These are phyloP conservation scores for Horisme vitalbata DNA, from an alignment of 2,888 invertebrate species.

Conservation along the genomic window DNA sequence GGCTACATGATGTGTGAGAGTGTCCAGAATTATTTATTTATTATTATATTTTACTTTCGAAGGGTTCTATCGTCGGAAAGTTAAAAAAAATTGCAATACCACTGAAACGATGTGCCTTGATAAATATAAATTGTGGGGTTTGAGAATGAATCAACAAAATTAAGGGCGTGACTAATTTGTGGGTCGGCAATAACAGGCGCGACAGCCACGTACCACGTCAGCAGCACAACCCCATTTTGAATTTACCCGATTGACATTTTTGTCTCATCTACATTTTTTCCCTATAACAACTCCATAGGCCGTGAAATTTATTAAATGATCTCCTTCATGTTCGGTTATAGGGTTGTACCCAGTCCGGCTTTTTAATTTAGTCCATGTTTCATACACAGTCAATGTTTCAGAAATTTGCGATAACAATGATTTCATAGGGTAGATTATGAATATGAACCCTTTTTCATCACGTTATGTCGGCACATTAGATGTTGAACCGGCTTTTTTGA, in stretches of 20 bases:
- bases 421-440: too few relatives aligned
- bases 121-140: slow-evolving; percentile 17
- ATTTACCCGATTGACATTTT: slow-evolving; percentile 68
- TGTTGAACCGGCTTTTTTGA: too few relatives aligned
- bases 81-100: too few relatives aligned
- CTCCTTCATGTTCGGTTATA: slow-evolving; percentile 54
- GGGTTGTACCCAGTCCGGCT: slow-evolving; percentile 8
- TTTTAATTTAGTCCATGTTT: background rate
- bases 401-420: too few relatives aligned
- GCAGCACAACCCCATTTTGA: slow-evolving; percentile 47
- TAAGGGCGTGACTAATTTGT: slow-evolving; percentile 19
- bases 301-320: slow-evolving; percentile 73
- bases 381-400: too few relatives aligned
- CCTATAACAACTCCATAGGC: slow-evolving; percentile 63
- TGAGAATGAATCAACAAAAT: slow-evolving; percentile 11
- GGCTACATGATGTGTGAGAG: too few relatives aligned
- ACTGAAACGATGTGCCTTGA: background rate
- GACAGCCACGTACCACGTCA: slow-evolving; percentile 21
- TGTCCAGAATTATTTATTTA: too few relatives aligned
- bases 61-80: too few relatives aligned
- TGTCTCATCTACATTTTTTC: slow-evolving; percentile 74
- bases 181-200: slow-evolving; percentile 21
- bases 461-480: too few relatives aligned
- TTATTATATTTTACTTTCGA: too few relatives aligned
- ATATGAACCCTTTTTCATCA: too few relatives aligned